Evolutionary conservation across 2,113 vertebrate genomes (phyloP).

Genomic region (Psittacula cyanocephala): DNA sequence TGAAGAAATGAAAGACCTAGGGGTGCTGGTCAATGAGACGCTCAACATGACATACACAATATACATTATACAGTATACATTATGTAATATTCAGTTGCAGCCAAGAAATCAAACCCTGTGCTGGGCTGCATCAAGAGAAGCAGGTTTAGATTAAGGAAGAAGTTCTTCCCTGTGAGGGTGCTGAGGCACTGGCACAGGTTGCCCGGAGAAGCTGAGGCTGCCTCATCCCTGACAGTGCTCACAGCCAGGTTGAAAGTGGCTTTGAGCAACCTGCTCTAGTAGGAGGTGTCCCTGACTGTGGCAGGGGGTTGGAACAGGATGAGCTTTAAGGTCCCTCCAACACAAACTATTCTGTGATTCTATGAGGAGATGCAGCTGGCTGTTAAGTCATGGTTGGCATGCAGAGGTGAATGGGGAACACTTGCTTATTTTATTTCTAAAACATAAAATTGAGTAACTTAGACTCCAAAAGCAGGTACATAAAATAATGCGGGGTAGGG

Average conservation of each 20-base stretch:
- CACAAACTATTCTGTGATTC: neutral
- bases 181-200: neutral
- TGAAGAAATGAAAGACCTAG: neutral
- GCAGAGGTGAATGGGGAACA: neutral
- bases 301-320: neutral
- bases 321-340: neutral
- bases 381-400: neutral
- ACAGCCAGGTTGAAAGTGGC: neutral
- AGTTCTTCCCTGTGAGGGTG: neutral
- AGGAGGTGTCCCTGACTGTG: neutral
- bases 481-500: rapidly evolving
- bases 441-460: neutral
- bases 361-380: neutral
- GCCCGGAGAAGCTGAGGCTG: neutral
- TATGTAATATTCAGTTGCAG: neutral
- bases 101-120: neutral
- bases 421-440: neutral
- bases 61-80: too few relatives aligned
- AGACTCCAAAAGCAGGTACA: neutral
- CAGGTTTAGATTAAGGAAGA: neutral
- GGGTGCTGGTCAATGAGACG: neutral
- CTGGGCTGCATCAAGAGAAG: neutral
- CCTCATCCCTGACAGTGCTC: neutral
- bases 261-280: neutral
- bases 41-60: neutral